These are phyloP conservation scores for Penaeus chinensis DNA, from an alignment of 1,140 invertebrate genomes.

Conservation along the genomic window DNA sequence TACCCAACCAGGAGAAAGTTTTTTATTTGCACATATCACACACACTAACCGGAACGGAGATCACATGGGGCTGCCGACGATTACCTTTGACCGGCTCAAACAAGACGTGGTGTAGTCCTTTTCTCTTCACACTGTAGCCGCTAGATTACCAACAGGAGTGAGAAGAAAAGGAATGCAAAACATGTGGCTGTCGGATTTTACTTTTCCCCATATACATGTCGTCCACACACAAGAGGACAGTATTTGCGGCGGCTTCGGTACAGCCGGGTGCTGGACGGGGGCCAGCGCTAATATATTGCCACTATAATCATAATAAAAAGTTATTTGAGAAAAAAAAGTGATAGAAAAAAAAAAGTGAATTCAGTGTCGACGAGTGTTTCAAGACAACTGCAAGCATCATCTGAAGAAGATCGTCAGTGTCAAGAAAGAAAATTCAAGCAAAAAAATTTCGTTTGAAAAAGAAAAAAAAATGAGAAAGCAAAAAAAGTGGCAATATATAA, in stretches of 20 bases:
- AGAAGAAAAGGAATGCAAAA: slow-evolving; percentile 21
- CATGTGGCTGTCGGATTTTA: slow-evolving; percentile 35
- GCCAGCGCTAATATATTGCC: background rate
- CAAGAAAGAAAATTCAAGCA: too few species aligned
- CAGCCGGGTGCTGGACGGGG: background rate
- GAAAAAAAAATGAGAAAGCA: too few species aligned
- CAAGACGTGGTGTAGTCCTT: slow-evolving; percentile 35
- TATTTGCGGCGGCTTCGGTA: slow-evolving; percentile 46
- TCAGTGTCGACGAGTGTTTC: too few species aligned
- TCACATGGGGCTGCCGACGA: slow-evolving; percentile 28
- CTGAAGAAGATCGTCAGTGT: too few species aligned
- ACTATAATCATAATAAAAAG: background rate
- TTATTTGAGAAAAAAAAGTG: background rate
- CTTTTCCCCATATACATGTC: slow-evolving; percentile 39
- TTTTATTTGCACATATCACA: background rate
- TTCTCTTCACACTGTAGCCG: slow-evolving; percentile 18
- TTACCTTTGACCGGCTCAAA: background rate
- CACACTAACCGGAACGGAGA: too few species aligned
- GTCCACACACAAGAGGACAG: slow-evolving; percentile 47
- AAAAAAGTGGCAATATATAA: too few species aligned
- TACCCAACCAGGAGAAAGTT: background rate
- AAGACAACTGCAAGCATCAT: too few species aligned
- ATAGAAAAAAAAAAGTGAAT: too few species aligned
- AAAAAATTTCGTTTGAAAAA: too few species aligned
- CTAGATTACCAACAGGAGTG: slow-evolving; percentile 5